Base-by-base conservation (phyloP, 2,113 vertebrate genomes). In the Proterorhinus semilunaris region DNA sequence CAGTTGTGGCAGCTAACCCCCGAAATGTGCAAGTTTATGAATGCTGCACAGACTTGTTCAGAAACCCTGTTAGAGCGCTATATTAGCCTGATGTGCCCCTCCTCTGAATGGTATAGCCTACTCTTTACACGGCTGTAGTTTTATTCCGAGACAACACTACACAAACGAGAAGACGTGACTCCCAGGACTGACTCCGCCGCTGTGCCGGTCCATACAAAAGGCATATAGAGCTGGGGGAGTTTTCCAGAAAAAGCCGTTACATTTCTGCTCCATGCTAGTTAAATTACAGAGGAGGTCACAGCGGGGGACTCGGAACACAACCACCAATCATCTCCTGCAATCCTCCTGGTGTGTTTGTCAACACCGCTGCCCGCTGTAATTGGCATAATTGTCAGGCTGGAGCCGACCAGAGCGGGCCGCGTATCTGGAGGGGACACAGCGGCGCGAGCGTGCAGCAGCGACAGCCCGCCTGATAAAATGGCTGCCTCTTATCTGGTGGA, bases 401-500 rank as follows among this genome's bases (percentile, higher is more conserved):
- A 66, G 72, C 45, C 16, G 80, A 79, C 88, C 83, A 81, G 90
- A 83, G 82, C 50, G 72, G 65, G 85, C 67, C 85, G 77, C 78
- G 84, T 83, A 89, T 89, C 80, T 88, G 86, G 87, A 91, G 87
- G 84, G 84, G 83, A 90, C 87, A 74, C 76, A 59, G 51, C 72
- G 78, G 72, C 47, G 63, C 78, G 59, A 81, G 83, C 81, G 72
- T 83, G 86, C 79, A 79, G 81, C 79, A 81, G 81, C 75, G 83
- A 88, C 84, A 86, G 85, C 83, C 68, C 74, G 80, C 73, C 84
- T 81, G 88, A 92, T 92, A 92, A 93, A 92, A 93, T 92, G 90
- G 90, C 88, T 87, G 89, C 84, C 74, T 92, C 89, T 93, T 92
- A 94, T 93, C 92, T 92, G 87, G 72, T 63, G 86, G 86, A 87